These are phyloP conservation scores for Drymodes brunneopygia DNA, from an alignment of 2,113 vertebrate species.

Conservation along the genomic window DNA sequence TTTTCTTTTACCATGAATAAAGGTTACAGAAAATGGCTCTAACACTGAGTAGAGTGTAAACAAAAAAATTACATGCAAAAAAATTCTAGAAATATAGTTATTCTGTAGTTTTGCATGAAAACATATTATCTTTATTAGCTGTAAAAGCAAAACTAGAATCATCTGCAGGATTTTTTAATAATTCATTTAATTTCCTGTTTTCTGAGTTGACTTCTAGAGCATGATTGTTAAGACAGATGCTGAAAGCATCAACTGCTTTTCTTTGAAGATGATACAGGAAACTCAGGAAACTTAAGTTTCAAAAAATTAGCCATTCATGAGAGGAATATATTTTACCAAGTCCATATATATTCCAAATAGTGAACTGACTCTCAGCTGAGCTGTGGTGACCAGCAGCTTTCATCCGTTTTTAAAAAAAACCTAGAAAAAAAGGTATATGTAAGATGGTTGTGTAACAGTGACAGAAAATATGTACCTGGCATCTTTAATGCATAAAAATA, in stretches of 20 bases:
- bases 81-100: not conserved
- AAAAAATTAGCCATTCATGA: conserved; percentile 42
- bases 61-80: not conserved
- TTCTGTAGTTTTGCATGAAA: not conserved
- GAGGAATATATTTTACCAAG: conserved; percentile 45
- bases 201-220: conserved; percentile 57
- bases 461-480: not conserved
- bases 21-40: not conserved
- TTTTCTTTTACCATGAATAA: not conserved
- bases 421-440: not conserved
- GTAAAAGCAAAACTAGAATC: conserved; percentile 60
- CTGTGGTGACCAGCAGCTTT: not conserved
- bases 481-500: not conserved
- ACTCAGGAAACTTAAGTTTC: conserved; percentile 55
- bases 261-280: conserved; percentile 69
- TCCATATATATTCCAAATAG: conserved; percentile 10
- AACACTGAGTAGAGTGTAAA: not conserved
- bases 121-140: conserved; percentile 46
- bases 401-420: not conserved
- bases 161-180: conserved; percentile 52
- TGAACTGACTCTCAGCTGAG: not conserved
- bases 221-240: not conserved
- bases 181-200: conserved; percentile 76
- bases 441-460: not conserved
- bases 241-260: not conserved